Percentiles rank a stretch among this genome's conserved stretches.
Conservation (phyloP, 2,113 vertebrate species). For the Corythornis madagascariensis region DNA sequence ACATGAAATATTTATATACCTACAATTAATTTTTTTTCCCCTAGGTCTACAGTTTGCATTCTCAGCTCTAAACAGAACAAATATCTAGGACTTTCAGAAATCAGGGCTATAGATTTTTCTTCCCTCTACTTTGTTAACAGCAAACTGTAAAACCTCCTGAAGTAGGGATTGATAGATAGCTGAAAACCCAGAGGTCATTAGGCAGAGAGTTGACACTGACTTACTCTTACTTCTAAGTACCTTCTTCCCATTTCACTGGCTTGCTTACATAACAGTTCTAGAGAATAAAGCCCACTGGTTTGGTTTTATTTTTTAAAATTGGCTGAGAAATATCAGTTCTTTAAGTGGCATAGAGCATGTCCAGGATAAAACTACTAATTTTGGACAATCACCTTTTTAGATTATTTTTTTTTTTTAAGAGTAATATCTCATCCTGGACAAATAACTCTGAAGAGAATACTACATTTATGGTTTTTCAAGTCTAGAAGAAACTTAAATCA, state of each 20-base stretch:
- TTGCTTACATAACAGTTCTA: neutral
- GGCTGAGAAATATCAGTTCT: neutral
- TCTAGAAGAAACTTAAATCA: neutral
- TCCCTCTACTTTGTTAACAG: neutral
- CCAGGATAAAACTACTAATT: neutral
- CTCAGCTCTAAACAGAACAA: neutral
- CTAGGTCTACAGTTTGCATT: neutral
- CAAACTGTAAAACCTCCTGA: neutral
- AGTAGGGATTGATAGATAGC: neutral
- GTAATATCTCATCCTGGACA: neutral
- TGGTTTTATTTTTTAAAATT: neutral
- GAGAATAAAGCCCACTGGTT: neutral
- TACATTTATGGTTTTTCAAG: neutral
- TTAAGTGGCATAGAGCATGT: neutral
- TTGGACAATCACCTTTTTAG: neutral
- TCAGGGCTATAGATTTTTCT: neutral
- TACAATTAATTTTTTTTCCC: neutral
- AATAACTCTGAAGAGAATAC: neutral
- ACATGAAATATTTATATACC: too few relatives aligned
- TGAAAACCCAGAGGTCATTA: conserved; percentile 4
- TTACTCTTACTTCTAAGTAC: neutral
- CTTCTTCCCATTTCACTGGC: neutral
- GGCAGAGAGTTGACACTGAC: neutral
- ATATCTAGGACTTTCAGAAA: neutral
- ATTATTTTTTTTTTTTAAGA: neutral